Evolutionary conservation across 1,140 invertebrate genomes (phyloP).

Genomic region (Tetramorium alpestre): DNA sequence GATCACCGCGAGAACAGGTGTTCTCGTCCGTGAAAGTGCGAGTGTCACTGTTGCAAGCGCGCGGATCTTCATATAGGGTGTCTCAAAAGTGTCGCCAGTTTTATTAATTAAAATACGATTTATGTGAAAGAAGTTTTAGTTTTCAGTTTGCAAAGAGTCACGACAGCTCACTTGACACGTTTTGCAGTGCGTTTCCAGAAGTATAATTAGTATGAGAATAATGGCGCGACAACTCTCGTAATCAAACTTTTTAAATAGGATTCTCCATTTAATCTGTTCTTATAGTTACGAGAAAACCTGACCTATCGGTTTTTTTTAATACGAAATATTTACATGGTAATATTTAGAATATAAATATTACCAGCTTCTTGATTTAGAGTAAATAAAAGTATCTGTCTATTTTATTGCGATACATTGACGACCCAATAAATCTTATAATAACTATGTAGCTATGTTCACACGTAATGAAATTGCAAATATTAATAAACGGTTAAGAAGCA

Average conservation of each 20-base stretch:
- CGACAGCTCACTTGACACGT: constrained; percentile 69
- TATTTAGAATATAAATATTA: not conserved
- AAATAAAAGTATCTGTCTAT: not conserved
- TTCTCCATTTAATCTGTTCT: constrained; percentile 64
- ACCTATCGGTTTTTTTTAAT: constrained; percentile 69
- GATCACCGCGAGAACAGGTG: constrained; percentile 59
- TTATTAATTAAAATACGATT: not conserved
- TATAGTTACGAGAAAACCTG: constrained; percentile 28
- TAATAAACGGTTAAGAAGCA: not conserved
- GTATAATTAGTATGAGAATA: constrained; percentile 84
- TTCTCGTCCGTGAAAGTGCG: constrained; percentile 61
- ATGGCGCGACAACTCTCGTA: constrained; percentile 78
- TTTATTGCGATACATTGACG: not conserved
- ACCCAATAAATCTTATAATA: not conserved
- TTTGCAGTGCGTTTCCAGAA: constrained; percentile 66
- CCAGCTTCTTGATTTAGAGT: not conserved
- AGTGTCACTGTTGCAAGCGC: constrained; percentile 16
- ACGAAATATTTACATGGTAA: constrained; percentile 65
- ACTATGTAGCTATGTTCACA: not conserved
- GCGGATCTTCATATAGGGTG: constrained; percentile 21
- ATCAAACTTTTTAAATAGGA: constrained; percentile 84
- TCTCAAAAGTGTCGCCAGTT: not conserved
- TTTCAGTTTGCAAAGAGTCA: not conserved
- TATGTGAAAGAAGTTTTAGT: not conserved
- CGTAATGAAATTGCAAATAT: not conserved